A percentile compares a stretch with the other conserved stretches of the same genome.
phyloP scores from a whole-genome alignment of 2,797 vertebrate genomes.

The Mormyrops attenuatus region DNA sequence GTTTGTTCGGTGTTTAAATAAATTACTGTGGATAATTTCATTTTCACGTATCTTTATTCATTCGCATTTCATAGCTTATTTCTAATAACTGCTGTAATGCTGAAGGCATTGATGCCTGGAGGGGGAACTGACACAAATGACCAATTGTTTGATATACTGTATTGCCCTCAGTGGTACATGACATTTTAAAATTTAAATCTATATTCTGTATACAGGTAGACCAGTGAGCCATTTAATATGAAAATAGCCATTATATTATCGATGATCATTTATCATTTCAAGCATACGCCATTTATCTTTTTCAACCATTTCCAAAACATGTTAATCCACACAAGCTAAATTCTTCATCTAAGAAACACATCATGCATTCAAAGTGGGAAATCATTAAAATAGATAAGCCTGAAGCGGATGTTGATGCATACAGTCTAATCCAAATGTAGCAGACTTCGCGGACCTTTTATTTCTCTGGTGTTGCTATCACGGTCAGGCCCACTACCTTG shows the following conservation, averaged over 20 bases:
- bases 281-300: neutral
- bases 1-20: neutral
- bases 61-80: neutral
- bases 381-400: neutral
- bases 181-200: neutral
- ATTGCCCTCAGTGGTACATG: neutral
- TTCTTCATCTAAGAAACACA: neutral
- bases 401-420: neutral
- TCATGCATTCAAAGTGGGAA: neutral
- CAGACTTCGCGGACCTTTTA: neutral
- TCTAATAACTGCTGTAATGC: neutral
- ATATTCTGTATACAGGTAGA: neutral
- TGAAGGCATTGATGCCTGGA: neutral
- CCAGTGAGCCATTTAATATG: neutral
- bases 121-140: neutral
- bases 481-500: slow-evolving; percentile 15
- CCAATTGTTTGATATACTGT: neutral
- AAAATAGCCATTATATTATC: neutral
- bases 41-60: neutral
- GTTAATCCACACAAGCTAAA: neutral
- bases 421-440: neutral
- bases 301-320: neutral
- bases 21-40: neutral
- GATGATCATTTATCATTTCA: neutral
- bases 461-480: neutral